phyloP scores from a whole-genome alignment of 2,888 invertebrate species.

The Rhagophthalmus giganteus region DNA sequence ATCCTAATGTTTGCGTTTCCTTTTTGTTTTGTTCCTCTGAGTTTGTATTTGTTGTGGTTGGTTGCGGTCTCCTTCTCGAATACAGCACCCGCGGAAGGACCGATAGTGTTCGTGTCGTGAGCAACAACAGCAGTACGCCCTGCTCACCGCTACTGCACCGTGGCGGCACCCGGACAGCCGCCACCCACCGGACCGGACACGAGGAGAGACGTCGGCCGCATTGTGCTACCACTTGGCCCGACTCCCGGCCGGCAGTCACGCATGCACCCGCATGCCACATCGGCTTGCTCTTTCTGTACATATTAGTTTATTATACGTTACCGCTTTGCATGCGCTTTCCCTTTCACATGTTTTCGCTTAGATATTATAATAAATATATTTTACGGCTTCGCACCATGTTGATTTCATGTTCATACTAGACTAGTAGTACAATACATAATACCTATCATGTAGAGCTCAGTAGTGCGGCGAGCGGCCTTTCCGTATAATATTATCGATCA shows the following conservation, averaged over 20 bases:
- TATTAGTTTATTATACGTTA: constrained; percentile 18
- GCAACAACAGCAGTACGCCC: constrained; percentile 58
- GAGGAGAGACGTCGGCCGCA: constrained; percentile 43
- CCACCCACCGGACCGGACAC: constrained; percentile 56
- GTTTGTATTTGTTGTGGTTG: constrained; percentile 48
- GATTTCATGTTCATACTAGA: constrained; percentile 36
- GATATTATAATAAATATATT: no score
- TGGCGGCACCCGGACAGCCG: constrained; percentile 53
- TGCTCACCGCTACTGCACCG: constrained; percentile 63
- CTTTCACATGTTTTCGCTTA: constrained; percentile 38
- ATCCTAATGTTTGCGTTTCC: constrained; percentile 43
- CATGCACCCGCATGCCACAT: constrained; percentile 48
- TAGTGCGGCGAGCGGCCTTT: constrained; percentile 31
- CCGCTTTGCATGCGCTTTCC: constrained; percentile 49
- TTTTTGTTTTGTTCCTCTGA: constrained; percentile 36
- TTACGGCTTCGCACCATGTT: constrained; percentile 31
- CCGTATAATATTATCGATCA: constrained; percentile 19
- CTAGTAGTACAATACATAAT: constrained; percentile 33
- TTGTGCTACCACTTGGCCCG: constrained; percentile 47
- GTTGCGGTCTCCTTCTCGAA: constrained; percentile 77
- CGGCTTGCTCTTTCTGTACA: constrained; percentile 10
- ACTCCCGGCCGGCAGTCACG: constrained; percentile 56
- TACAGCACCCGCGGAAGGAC: constrained; percentile 83
- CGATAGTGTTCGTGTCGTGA: constrained; percentile 58
- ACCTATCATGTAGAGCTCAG: constrained; percentile 39